These are phyloP conservation scores for Collichthys lucidus DNA, from an alignment of 2,113 vertebrate genomes.

Conservation along the genomic window DNA sequence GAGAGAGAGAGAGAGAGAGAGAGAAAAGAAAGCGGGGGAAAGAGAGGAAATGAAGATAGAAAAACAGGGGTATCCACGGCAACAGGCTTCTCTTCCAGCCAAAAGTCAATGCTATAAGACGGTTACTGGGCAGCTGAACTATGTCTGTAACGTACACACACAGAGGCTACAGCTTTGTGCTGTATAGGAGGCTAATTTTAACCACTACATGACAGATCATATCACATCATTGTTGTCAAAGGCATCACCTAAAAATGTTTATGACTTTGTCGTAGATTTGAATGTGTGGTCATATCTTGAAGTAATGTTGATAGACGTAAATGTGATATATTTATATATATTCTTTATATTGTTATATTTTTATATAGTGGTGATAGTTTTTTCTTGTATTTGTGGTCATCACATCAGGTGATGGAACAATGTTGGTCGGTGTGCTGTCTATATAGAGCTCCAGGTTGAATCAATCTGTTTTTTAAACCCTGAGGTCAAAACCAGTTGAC, in stretches of 20 bases:
- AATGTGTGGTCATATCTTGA: background rate
- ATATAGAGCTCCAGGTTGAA: background rate
- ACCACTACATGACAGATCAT: background rate
- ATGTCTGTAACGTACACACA: slow-evolving; percentile 16
- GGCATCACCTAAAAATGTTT: background rate
- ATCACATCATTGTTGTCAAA: background rate
- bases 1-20: slow-evolving; percentile 10
- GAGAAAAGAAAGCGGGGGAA: slow-evolving; percentile 4
- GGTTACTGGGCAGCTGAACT: slow-evolving; percentile 63
- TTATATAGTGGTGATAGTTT: no score
- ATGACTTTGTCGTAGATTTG: background rate
- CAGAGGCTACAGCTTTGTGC: background rate
- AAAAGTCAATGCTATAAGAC: slow-evolving; percentile 74
- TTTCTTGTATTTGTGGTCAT: background rate
- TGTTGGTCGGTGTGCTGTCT: background rate
- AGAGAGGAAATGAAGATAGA: slow-evolving; percentile 52
- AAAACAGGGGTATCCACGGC: slow-evolving; percentile 81
- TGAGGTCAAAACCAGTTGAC: no score
- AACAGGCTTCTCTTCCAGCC: slow-evolving; percentile 77
- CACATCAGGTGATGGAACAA: background rate
- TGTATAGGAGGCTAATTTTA: slow-evolving; percentile 26
- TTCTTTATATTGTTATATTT: background rate
- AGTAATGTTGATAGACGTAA: background rate
- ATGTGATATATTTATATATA: background rate
- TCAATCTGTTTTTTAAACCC: no score